Conservation (phyloP, 2,113 vertebrate genomes). For the Lepus europaeus region DNA sequence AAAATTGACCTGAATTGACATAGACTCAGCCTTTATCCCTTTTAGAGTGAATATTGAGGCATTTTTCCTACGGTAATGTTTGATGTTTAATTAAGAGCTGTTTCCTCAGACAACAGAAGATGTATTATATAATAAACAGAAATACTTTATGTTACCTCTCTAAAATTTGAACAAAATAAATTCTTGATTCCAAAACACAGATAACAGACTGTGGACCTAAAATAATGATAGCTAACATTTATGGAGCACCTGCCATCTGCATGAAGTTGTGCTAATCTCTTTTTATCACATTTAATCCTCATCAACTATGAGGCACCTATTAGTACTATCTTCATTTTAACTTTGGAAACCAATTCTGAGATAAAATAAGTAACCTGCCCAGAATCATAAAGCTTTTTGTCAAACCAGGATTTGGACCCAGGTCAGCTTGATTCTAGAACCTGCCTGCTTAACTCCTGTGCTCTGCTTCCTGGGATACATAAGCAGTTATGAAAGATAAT, state of each 20-base stretch:
- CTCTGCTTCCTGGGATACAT: background rate
- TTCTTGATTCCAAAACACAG: slow-evolving; percentile 49
- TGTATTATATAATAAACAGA: slow-evolving; percentile 68
- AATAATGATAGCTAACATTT: slow-evolving; percentile 58
- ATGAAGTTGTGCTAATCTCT: background rate
- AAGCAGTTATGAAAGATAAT: background rate
- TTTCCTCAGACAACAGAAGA: slow-evolving; percentile 31
- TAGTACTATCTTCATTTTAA: slow-evolving; percentile 49
- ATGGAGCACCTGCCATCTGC: slow-evolving; percentile 7
- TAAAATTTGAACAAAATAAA: slow-evolving; percentile 40
- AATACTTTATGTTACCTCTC: slow-evolving; percentile 31
- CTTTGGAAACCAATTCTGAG: slow-evolving; percentile 45
- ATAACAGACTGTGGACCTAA: slow-evolving; percentile 19
- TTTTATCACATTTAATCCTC: slow-evolving; percentile 53
- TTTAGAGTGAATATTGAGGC: slow-evolving; percentile 62
- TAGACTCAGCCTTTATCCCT: slow-evolving; percentile 47
- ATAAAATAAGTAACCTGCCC: slow-evolving; percentile 1
- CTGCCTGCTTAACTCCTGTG: background rate
- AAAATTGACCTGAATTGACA: slow-evolving; percentile 62
- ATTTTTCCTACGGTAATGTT: slow-evolving; percentile 56
- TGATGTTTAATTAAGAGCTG: slow-evolving; percentile 70
- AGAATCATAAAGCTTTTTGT: background rate
- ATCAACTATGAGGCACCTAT: slow-evolving; percentile 20
- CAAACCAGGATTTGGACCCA: background rate
- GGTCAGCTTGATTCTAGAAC: background rate